These are phyloP conservation scores for Lophius americanus DNA, from an alignment of 2,797 vertebrate species.

Conservation along the genomic window DNA sequence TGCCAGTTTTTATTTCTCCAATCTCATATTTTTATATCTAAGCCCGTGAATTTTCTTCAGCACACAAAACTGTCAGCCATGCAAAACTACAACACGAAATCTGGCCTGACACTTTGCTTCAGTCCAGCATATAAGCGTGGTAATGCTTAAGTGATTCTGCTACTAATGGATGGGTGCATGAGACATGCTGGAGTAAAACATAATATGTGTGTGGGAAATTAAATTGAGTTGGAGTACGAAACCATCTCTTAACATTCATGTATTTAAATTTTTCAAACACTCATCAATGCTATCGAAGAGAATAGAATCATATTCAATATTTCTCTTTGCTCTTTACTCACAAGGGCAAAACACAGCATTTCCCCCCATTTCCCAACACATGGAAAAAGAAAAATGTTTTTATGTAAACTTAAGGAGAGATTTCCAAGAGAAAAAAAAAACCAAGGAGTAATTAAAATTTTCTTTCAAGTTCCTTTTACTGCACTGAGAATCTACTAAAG, in stretches of 20 bases:
- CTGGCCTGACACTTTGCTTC: conserved; percentile 19
- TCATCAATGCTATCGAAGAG: conserved; percentile 52
- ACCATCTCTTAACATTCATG: conserved; percentile 38
- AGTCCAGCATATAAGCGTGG: conserved; percentile 18
- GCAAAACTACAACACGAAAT: conserved; percentile 1
- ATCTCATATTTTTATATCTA: background rate
- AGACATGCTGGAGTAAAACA: conserved; percentile 40
- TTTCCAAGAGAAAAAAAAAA: conserved; percentile 41
- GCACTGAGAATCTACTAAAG: conserved; percentile 28
- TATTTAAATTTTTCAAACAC: conserved; percentile 31
- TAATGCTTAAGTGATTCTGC: conserved; percentile 30
- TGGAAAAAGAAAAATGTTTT: background rate
- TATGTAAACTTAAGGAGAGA: conserved; percentile 31
- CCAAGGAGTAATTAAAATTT: conserved; percentile 35
- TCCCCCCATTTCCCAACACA: too few species aligned
- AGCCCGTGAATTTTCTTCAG: conserved; percentile 6
- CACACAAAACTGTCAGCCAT: background rate
- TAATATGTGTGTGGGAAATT: conserved; percentile 25
- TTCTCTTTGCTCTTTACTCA: conserved; percentile 16
- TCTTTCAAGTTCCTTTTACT: conserved; percentile 29
- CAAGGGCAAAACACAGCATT: conserved; percentile 27
- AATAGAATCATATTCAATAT: conserved; percentile 39
- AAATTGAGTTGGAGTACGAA: conserved; percentile 51
- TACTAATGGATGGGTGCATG: conserved; percentile 46
- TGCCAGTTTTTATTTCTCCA: too few species aligned